These are phyloP conservation scores for Greenwoodochromis staneri DNA, from an alignment of 2,113 vertebrate genomes.

Conservation along the genomic window DNA sequence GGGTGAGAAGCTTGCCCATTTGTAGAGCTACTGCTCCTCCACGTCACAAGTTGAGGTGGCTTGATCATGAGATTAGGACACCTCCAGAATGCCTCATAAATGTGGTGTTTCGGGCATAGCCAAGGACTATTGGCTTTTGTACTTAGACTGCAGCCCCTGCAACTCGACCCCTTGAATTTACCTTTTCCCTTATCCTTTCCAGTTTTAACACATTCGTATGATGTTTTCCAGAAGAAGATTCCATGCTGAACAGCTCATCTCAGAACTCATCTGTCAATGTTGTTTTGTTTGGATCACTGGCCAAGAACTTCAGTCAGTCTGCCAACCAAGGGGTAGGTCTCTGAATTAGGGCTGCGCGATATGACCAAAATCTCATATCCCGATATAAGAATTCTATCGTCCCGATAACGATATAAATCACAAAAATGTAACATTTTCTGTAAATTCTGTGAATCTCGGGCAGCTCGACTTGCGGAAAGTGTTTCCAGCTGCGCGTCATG, in stretches of 20 bases:
- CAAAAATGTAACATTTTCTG: neutral
- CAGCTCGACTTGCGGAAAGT: neutral
- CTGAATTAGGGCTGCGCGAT: neutral
- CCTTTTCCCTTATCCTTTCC: neutral
- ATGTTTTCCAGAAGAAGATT: slow-evolving; percentile 29
- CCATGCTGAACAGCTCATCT: neutral
- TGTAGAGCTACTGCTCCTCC: neutral
- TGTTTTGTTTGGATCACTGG: slow-evolving; percentile 19
- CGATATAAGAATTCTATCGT: neutral
- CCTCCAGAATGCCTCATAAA: neutral
- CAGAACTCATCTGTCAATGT: slow-evolving; percentile 17
- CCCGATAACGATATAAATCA: neutral
- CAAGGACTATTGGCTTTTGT: neutral
- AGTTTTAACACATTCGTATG: neutral
- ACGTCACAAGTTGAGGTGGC: neutral
- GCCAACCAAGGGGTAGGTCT: slow-evolving; percentile 34
- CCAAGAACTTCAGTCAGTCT: slow-evolving; percentile 21
- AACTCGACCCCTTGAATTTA: neutral
- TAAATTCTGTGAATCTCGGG: neutral
- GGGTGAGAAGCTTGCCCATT: neutral
- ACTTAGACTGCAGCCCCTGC: neutral
- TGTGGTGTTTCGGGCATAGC: neutral
- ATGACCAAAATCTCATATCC: neutral
- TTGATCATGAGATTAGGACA: neutral
- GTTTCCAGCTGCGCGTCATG: neutral